Evolutionary conservation across 2,113 vertebrate genomes (phyloP), one percentile per base, ranked within the genome.

Genomic region (Fulmarus glacialis): DNA sequence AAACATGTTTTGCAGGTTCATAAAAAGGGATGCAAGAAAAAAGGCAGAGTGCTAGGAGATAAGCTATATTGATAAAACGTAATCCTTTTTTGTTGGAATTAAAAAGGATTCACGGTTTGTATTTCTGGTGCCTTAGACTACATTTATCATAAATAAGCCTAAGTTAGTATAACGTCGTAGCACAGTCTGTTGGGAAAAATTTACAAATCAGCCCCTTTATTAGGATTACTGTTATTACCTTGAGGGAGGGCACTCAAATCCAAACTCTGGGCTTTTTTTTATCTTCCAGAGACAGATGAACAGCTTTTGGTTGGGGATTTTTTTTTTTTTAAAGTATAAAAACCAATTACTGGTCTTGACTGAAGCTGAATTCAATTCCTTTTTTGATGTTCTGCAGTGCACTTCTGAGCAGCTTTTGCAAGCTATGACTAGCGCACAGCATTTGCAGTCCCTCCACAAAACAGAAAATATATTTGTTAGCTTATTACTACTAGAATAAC

Each of bases 341-440:
- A 98, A 90, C 91, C 81, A 98, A 98, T 98, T 98, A 98, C 78
- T 93, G 72, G 75, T 97, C 93, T 95, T 97, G 86, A 94, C 90
- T 97, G 97, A 95, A 97, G 94, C 94, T 96, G 97, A 98, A 98
- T 97, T 98, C 93, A 97, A 97, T 98, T 98, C 95, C 95, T 90
- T 96, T 97, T 97, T 84, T 93, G 92, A 97, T 96, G 86, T 87
- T 98, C 88, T 97, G 83, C 81, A 96, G 88, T 91, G 32, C 52
- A 74, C 95, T 97, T 97, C 83, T 48, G 45, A 93, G 71, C 75
- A 93, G 81, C 52, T 92, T 95, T 93, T 96, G 80, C 91, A 96
- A 90, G 93, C 91, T 96, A 95, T 48, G 78, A 92, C 92, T 93
- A 72, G 60, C 5, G 19, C 15, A 82, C 21, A 73, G 66, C 79